These are phyloP conservation scores for Camptogramma bilineatum DNA, from an alignment of 2,888 invertebrate species.

Conservation along the genomic window DNA sequence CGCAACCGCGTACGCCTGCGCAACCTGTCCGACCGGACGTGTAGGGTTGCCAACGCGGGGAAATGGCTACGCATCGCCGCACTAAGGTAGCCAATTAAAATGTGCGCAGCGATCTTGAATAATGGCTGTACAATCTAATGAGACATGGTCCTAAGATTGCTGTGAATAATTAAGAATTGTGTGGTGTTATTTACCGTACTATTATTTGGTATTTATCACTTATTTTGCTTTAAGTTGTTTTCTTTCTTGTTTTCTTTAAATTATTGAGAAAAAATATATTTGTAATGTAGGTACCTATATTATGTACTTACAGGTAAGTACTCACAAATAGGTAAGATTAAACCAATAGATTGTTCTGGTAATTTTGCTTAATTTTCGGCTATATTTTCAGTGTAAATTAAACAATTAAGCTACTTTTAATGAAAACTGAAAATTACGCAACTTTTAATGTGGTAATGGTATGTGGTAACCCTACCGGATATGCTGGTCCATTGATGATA, in stretches of 20 bases:
- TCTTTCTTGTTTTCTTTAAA: too few relatives aligned
- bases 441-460: too few relatives aligned
- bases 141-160: constrained; percentile 1
- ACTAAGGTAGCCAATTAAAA: constrained; percentile 43
- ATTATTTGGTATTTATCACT: neutral
- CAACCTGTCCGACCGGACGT: constrained; percentile 76
- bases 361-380: too few relatives aligned
- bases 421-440: too few relatives aligned
- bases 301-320: too few relatives aligned
- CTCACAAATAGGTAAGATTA: too few relatives aligned
- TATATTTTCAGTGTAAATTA: too few relatives aligned
- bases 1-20: constrained; percentile 33
- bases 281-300: too few relatives aligned
- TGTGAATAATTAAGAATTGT: neutral
- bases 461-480: constrained; percentile 34
- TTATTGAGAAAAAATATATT: too few relatives aligned
- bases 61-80: constrained; percentile 57
- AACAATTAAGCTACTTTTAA: too few relatives aligned
- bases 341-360: too few relatives aligned
- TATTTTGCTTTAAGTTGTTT: neutral
- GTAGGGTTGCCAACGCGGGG: constrained; percentile 65
- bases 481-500: constrained; percentile 22
- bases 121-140: constrained; percentile 16
- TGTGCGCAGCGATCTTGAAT: constrained; percentile 36
- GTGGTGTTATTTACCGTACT: neutral